Evolutionary conservation across 1,140 invertebrate genomes (phyloP), one percentile per base, ranked within the genome.

Genomic region (Hypothenemus hampei): DNA sequence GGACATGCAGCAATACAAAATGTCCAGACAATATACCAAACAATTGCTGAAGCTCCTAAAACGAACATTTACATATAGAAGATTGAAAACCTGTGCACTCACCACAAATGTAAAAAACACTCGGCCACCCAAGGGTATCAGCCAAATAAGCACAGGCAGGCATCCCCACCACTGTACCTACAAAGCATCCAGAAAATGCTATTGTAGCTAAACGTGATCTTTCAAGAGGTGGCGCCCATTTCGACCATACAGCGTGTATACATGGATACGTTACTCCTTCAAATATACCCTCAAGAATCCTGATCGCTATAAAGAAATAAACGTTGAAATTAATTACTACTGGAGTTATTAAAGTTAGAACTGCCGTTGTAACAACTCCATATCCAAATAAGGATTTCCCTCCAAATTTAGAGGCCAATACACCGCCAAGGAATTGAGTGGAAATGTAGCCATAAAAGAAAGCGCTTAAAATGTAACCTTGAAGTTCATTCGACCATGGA

Each of bases 241-340:
- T 81, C 0, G 86, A 79, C 88, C 91, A 92, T 13, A 93, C 81
- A 7, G 86, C 85, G 69, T 93, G 89, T 47, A 93, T 93, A 57
- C 87, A 86, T 3, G 92, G 91, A 72, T 91, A 94, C 0, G 89
- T 91, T 0, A 94, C 90, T 33, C 91, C 91, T 87, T 95, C 91
- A 69, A 88, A 92, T 26, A 96, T 69, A 33, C 93, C 93, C 75
- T 94, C 89, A 16, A 93, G 68, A 10, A 95, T 81, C 60, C 93
- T 74, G 0, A 92, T 75, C 2, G 78, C 75, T 20, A 96, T 74
- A 0, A 96, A 77, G 4, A 87, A 66, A 24, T 78, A 82, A 1
- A 86, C 78, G 57, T 82, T 86, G 26, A 79, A 77, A 61, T 83
- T 78, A 0, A 87, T 87, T 0, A 89, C 75, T 2, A 83, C 70